Conservation (phyloP, 2,113 vertebrate genomes). For the Probosciger aterrimus region DNA sequence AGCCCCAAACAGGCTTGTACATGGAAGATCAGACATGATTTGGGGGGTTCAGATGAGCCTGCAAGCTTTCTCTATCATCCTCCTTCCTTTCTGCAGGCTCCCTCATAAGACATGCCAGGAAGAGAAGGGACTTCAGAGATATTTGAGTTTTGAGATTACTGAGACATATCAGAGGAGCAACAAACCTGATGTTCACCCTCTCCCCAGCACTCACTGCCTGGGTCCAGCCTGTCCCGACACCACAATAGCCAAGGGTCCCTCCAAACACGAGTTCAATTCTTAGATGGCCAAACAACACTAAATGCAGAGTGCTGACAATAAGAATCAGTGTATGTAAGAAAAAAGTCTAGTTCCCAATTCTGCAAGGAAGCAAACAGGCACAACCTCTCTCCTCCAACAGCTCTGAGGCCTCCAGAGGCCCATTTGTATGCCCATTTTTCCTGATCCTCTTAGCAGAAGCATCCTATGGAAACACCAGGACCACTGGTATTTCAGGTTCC, state of each 20-base stretch:
- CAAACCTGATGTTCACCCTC: neutral
- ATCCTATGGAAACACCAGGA: neutral
- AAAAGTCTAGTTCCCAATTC: neutral
- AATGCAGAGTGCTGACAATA: neutral
- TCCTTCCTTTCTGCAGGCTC: neutral
- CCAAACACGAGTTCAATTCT: neutral
- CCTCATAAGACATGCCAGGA: neutral
- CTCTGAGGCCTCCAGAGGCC: neutral
- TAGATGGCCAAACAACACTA: no score
- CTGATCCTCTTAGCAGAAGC: neutral
- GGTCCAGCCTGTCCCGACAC: neutral
- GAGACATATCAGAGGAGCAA: neutral
- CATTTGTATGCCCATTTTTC: neutral
- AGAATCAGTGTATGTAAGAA: fast-evolving
- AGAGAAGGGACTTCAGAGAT: neutral
- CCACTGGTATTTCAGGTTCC: neutral
- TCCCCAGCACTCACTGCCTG: neutral
- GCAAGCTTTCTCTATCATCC: neutral
- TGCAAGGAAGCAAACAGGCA: neutral
- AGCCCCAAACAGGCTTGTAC: neutral
- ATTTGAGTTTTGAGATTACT: neutral
- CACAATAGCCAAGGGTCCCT: neutral
- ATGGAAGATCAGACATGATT: neutral
- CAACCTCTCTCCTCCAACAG: neutral
- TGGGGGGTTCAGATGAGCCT: neutral